Evolutionary conservation across 37 sponge, comb jelly and placozoan species (phyloP).

Genomic region (Geodia barretti): DNA sequence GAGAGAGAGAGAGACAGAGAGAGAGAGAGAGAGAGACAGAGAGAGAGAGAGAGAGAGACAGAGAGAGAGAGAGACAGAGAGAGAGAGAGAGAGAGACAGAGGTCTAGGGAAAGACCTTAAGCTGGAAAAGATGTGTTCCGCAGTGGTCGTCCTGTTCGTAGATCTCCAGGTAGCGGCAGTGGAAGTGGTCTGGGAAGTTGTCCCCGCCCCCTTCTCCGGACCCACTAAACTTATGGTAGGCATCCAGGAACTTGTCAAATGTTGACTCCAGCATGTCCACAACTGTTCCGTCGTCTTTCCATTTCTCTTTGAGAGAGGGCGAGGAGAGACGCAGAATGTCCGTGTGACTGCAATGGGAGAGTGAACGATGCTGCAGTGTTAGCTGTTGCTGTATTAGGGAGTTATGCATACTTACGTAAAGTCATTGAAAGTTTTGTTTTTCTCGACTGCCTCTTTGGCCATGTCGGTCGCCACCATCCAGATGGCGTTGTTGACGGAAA

Average conservation of each 20-base stretch:
- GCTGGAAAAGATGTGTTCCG: slow-evolving; percentile 41
- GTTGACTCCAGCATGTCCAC: slow-evolving; percentile 4
- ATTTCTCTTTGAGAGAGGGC: slow-evolving; percentile 11
- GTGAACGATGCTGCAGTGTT: too few relatives aligned
- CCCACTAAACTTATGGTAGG: not conserved
- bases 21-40: not conserved
- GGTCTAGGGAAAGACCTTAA: slow-evolving; percentile 5
- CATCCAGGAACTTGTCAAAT: slow-evolving; percentile 24
- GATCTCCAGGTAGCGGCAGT: slow-evolving; percentile 42
- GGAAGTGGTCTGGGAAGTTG: slow-evolving; percentile 14
- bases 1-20: not conserved
- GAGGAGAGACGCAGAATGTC: slow-evolving; percentile 16
- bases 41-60: slow-evolving; percentile 14
- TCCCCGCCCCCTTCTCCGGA: not conserved
- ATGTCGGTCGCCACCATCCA: slow-evolving; percentile 70
- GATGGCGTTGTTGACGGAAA: slow-evolving; percentile 25
- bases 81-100: slow-evolving; percentile 15
- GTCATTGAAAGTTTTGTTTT: slow-evolving; percentile 21
- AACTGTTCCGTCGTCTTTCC: slow-evolving; percentile 14
- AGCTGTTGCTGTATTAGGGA: too few relatives aligned
- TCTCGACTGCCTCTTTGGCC: slow-evolving; percentile 33
- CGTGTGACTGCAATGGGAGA: not conserved
- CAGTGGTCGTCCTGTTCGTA: slow-evolving; percentile 53
- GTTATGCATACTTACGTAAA: slow-evolving; percentile 32
- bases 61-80: slow-evolving; percentile 22